These are phyloP conservation scores for Patella ulyssiponensis DNA, from an alignment of 2,888 invertebrate genomes.

Conservation along the genomic window DNA sequence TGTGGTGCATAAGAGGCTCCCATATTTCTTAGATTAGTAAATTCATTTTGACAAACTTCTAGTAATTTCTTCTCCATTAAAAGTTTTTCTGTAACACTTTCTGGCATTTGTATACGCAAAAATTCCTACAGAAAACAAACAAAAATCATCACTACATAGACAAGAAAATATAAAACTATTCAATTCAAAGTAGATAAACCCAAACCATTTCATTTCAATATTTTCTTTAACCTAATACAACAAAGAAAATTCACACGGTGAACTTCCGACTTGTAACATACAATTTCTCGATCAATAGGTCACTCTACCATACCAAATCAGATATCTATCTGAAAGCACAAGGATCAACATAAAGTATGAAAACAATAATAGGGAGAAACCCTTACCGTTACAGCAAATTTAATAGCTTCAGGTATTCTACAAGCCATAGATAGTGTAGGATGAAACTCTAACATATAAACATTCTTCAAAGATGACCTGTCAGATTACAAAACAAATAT, in stretches of 20 bases:
- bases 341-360: too few species aligned
- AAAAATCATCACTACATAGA: background rate
- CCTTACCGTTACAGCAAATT: slow-evolving; percentile 66
- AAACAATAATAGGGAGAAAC: too few species aligned
- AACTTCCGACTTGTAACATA: too few species aligned
- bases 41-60: slow-evolving; percentile 62
- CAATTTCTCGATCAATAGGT: too few species aligned
- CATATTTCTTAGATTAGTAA: slow-evolving; percentile 59
- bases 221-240: background rate
- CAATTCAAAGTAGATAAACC: background rate
- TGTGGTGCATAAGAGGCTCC: slow-evolving; percentile 63
- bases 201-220: background rate
- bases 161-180: background rate
- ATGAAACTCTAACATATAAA: slow-evolving; percentile 71
- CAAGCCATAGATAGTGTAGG: slow-evolving; percentile 68
- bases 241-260: too few species aligned
- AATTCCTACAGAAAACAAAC: slow-evolving; percentile 57
- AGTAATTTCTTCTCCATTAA: slow-evolving; percentile 66
- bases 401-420: slow-evolving; percentile 64
- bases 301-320: too few species aligned
- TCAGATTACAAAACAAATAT: slow-evolving; percentile 3
- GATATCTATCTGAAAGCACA: too few species aligned
- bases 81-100: slow-evolving; percentile 56
- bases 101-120: slow-evolving; percentile 61
- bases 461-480: slow-evolving; percentile 68